Evolutionary conservation across 2,113 vertebrate species (phyloP).

Genomic region (Sorex fumeus): DNA sequence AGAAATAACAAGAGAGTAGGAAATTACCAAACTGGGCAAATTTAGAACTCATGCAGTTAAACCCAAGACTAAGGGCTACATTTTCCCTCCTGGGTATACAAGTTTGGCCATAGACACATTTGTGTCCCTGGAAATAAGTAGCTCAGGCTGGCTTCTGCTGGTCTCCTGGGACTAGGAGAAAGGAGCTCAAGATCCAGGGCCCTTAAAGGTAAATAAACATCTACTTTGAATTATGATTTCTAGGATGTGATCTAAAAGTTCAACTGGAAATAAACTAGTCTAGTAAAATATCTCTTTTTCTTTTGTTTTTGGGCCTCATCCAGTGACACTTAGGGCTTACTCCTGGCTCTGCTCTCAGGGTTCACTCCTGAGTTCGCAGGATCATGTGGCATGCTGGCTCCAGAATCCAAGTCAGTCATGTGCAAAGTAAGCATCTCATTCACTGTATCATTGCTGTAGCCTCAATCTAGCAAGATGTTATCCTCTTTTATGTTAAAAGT

Average conservation of each 20-base stretch:
- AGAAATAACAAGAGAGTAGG: not conserved
- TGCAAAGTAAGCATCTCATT: no score
- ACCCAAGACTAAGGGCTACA: not conserved
- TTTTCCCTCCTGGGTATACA: not conserved
- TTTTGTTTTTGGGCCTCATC: no score
- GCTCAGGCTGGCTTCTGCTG: not conserved
- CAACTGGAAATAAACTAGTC: conserved; percentile 16
- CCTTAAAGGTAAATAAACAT: not conserved
- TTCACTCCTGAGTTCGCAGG: no score
- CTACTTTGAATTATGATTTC: not conserved
- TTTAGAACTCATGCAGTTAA: not conserved
- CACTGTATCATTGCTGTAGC: no score
- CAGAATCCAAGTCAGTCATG: no score
- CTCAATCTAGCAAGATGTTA: not conserved
- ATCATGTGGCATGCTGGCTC: no score
- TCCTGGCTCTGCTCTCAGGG: no score
- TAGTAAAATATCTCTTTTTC: not conserved
- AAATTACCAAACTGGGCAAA: not conserved
- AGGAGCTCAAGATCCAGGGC: not conserved
- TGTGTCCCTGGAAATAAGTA: not conserved
- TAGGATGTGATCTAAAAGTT: not conserved
- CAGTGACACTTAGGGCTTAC: no score
- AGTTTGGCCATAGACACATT: no score
- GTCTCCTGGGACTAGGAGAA: not conserved
- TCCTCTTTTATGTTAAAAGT: not conserved